Evolutionary conservation across 1,140 invertebrate species (phyloP).

Genomic region (Acromyrmex charruanus): DNA sequence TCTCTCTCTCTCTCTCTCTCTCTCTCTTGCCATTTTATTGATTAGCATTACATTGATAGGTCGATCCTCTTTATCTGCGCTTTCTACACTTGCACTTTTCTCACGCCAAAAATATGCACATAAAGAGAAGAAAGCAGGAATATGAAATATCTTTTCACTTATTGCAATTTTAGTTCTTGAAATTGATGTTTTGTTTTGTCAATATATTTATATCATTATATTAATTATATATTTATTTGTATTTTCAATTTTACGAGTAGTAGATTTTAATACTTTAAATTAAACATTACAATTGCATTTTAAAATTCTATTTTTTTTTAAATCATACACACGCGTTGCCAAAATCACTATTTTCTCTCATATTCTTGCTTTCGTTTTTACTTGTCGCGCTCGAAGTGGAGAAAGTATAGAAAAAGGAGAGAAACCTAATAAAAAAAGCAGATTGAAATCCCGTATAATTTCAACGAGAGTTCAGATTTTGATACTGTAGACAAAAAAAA

Average conservation of each 20-base stretch:
- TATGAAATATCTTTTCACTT: background rate
- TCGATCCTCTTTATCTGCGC: background rate
- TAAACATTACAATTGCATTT: background rate
- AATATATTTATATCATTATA: background rate
- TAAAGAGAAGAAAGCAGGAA: background rate
- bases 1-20: background rate
- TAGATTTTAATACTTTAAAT: background rate
- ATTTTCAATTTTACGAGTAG: background rate
- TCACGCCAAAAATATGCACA: background rate
- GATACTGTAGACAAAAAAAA: background rate
- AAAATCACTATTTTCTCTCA: background rate
- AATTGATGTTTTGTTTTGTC: background rate
- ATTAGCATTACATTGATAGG: slow-evolving; percentile 16
- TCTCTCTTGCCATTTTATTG: background rate
- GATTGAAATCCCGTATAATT: slow-evolving; percentile 15
- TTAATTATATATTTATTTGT: background rate
- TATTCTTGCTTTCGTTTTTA: background rate
- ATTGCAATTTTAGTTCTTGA: background rate
- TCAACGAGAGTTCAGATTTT: slow-evolving; percentile 19
- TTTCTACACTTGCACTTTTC: background rate
- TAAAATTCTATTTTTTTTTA: background rate
- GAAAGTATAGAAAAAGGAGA: slow-evolving; percentile 27
- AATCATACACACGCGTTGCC: background rate
- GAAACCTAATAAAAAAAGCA: background rate
- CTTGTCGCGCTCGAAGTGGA: background rate